Base-by-base conservation (phyloP, 2,888 invertebrate species). In the Suillia variegata region DNA sequence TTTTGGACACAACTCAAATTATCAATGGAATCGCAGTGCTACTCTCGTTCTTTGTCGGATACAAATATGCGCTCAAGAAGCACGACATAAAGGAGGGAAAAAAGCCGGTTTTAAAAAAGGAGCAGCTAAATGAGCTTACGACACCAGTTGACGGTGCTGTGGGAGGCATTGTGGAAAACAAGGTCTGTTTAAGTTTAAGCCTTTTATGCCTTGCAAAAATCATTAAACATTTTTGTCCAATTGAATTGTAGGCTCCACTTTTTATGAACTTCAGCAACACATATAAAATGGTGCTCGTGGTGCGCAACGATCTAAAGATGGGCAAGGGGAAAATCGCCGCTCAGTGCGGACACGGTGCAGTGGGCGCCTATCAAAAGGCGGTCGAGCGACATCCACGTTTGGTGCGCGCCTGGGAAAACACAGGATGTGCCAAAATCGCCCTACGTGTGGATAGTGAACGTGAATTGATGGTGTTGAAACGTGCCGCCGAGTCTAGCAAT, bases 341-440 rank as follows among this genome's bases (percentile, higher is more conserved):
- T 0, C 96, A 96, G 80, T 96, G 95, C 82, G 88, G 91, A n/a
- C 96, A 97, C 79, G 96, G 94, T n/a, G 92, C 96, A 0, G 92
- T 96, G 0, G 90, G 90, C 13, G 93, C 92, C 1, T 94, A 91
- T 73, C 91, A 92, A 66, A 87, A 88, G 70, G 88, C 90, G 0
- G 81, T 84, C 48, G 83, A 81, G 56, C 85, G 83, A 58, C 86
- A 89, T 67, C 89, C 89, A 0, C 85, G 86, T 53, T 81, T 88
- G 2, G 74, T 87, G 6, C 80, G 81, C 45, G 69, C 74, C 8
- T 87, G 87, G 87, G 88, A 89, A 72, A 80, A 84, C 54, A 84
- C 85, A 63, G 93, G 96, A 0, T 94, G 94, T 78, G 89, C 93
- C 0, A 97, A 97, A 84, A 91, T 96, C 65, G 92, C 94, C 0